Evolutionary conservation across 2,113 vertebrate genomes (phyloP), one percentile per base, ranked within the genome.

Genomic region (Mormyrus iriodes): DNA sequence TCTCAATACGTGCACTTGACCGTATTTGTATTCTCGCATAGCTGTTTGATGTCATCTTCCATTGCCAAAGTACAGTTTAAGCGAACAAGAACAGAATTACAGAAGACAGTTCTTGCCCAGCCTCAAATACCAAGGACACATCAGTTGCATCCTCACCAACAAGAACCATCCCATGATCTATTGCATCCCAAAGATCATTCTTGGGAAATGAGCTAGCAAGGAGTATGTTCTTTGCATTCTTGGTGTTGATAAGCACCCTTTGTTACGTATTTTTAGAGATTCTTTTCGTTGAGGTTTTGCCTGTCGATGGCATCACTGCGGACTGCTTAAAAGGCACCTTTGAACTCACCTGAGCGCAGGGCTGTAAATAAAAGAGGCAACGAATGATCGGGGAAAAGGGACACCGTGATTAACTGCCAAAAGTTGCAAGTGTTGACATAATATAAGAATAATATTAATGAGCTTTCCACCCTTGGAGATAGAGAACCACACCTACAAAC

Each of bases 381-480:
- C 12, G n/a, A 35, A 1, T 61, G 58, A 76, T 35, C 17, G 31
- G 4, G 15, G 31, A 39, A 19, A 76, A 5, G 69, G 15, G 15
- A 73, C 35, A 42, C 31, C 1, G 12, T 2, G 31, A 44, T 17
- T 84, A 84, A 89, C 85, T 90, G 65, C 88, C 89, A 90, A 52
- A 65, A 27, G 21, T n/a, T 42, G 39, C 12, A 17, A 24, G 86
- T 21, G 79, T 91, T 87, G 61, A 86, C 27, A 89, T 90, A 89
- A 86, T 85, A 89, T 79, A 89, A 90, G 89, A 83, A 88, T 92
- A 90, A 91, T 92, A 92, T 90, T 94, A 94, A 95, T 93, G 92
- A 94, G 91, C 93, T 92, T 89, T 39, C 82, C 91, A 93, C 90
- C 94, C 93, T 95, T 95, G 93, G 92, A 90, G 10, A 88, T 3